Evolutionary conservation across 2,888 invertebrate species (phyloP).

Genomic region (Aproaerema taeniolella): DNA sequence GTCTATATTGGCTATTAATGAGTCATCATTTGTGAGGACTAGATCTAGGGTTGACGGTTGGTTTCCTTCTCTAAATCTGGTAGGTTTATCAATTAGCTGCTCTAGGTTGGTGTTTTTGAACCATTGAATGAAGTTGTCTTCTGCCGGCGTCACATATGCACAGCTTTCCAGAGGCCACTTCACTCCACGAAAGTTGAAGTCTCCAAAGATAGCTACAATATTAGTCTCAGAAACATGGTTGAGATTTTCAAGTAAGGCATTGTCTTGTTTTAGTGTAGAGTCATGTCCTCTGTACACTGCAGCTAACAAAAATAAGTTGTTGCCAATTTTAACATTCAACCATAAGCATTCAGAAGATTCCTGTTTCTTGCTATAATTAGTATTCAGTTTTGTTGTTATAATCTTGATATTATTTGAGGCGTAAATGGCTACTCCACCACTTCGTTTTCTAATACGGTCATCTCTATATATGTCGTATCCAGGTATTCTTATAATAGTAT

Average conservation of each 20-base stretch:
- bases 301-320: neutral
- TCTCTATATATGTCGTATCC: conserved; percentile 9
- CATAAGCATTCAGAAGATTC: neutral
- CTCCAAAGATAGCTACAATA: too few relatives aligned
- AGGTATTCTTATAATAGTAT: conserved; percentile 3
- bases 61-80: conserved; percentile 5
- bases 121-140: neutral
- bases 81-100: conserved; percentile 4
- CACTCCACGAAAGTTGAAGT: neutral
- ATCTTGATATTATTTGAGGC: neutral
- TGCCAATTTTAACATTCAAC: neutral
- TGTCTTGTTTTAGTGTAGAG: conserved; percentile 1
- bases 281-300: neutral
- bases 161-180: neutral
- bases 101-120: neutral
- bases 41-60: conserved; percentile 4
- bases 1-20: conserved; percentile 1
- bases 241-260: too few relatives aligned
- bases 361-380: neutral
- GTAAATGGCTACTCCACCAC: conserved; percentile 7
- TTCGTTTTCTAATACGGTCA: conserved; percentile 4
- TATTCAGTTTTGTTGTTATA: neutral
- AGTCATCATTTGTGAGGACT: conserved; percentile 8
- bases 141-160: neutral
- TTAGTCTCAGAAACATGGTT: neutral